Conservation (phyloP, 1,140 invertebrate genomes). For the Ruditapes philippinarum region DNA sequence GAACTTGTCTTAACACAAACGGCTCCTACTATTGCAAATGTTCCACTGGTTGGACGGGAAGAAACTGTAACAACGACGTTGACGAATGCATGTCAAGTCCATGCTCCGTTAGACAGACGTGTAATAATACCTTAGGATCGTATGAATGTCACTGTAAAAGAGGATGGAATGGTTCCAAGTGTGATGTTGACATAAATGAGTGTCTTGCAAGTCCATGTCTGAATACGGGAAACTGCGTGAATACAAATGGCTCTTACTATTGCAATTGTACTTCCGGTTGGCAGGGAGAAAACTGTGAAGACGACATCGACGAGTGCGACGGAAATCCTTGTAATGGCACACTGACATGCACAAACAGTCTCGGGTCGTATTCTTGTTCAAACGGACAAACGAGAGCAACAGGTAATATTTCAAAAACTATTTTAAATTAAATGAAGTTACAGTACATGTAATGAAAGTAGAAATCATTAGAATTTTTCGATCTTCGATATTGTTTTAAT, state of each 20-base stretch:
- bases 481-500: too few species aligned
- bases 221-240: background rate
- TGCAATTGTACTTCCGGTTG: slow-evolving; percentile 27
- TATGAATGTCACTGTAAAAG: slow-evolving; percentile 33
- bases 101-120: background rate
- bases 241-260: background rate
- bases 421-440: too few species aligned
- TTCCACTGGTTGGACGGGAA: slow-evolving; percentile 29
- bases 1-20: slow-evolving; percentile 46
- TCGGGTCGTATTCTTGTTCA: background rate
- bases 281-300: slow-evolving; percentile 11
- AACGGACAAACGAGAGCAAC: background rate
- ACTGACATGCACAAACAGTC: background rate
- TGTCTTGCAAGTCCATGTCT: slow-evolving; percentile 1
- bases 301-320: slow-evolving; percentile 67
- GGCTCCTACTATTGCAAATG: slow-evolving; percentile 65
- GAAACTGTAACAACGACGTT: slow-evolving; percentile 48
- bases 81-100: slow-evolving; percentile 58
- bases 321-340: background rate
- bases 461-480: too few species aligned
- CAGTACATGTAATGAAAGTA: too few species aligned
- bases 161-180: slow-evolving; percentile 31
- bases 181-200: slow-evolving; percentile 29
- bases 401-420: too few species aligned
- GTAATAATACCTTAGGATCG: background rate